phyloP scores from a whole-genome alignment of 2,797 vertebrate species.

The Mormyrops boulengeri region DNA sequence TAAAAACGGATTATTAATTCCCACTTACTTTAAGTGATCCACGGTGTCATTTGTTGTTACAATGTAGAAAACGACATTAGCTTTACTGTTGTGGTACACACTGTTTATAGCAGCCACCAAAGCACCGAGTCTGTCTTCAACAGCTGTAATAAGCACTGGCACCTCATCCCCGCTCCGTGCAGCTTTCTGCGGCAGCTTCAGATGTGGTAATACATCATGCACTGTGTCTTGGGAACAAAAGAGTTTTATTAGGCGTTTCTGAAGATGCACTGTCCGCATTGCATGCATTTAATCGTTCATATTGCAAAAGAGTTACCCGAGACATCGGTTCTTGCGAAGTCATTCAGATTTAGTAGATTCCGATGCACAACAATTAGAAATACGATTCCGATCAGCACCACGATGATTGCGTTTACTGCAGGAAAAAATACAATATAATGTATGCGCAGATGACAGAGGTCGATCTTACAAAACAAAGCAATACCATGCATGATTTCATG shows the following conservation, averaged over 20 bases:
- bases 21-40: conserved; percentile 78
- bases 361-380: conserved; percentile 85
- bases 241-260: conserved; percentile 32
- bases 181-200: conserved; percentile 46
- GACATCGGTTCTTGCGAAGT: conserved; percentile 75
- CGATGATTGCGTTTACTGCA: conserved; percentile 83
- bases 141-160: conserved; percentile 81
- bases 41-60: conserved; percentile 82
- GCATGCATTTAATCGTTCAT: not conserved
- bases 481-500: not conserved
- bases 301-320: conserved; percentile 61
- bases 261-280: not conserved
- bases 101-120: conserved; percentile 87
- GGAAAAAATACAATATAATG: conserved; percentile 29
- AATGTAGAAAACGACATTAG: conserved; percentile 82
- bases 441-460: not conserved
- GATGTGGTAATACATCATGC: not conserved
- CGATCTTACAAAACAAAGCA: not conserved
- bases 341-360: conserved; percentile 85
- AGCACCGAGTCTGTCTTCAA: conserved; percentile 83
- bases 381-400: conserved; percentile 74
- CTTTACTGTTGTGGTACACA: conserved; percentile 75
- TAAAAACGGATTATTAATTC: not conserved
- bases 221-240: conserved; percentile 44
- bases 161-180: conserved; percentile 68